Evolutionary conservation across 2,888 invertebrate species (phyloP), one percentile per base, ranked within the genome.

Genomic region (Sarcophaga subvicina): DNA sequence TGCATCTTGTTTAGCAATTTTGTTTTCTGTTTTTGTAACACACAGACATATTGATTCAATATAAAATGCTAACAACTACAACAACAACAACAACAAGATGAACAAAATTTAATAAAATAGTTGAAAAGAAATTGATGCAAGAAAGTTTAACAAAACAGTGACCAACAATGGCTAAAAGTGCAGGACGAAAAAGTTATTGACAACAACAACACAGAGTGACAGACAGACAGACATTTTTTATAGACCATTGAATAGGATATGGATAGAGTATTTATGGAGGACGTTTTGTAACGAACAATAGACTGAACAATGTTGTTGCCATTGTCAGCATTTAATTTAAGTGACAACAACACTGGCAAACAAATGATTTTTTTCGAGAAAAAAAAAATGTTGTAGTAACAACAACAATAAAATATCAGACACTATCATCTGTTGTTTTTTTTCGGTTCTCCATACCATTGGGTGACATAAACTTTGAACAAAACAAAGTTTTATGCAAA

Each of bases 311-410:
- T 76, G 45, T 66, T 20, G 47, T 47, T 76, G 77, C 37, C 37
- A 37, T 77, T 59, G 84, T 75, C 78, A 86, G 83, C 78, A 70
- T 83, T 87, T 80, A 77, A 80, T 77, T 86, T 80, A 78, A 81
- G 73, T 78, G 80, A 83, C 86, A 83, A 70, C 83, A 83, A 80
- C 25, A 37, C 37, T 37, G 37, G 10, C 37, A 37, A 37, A 37
- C 37, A 37, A 37, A 37, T 37, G 37, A 37, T 37, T 37, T 37
- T 37, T 37, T 37, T 2, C 1, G 0, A 37, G 37, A 37, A 10
- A 10, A 37, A 37, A 37, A 37, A 37, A 37, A 37, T 2, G 37
- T 37, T 10, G 37, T 37, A 2, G 10, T 37, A 8, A 37, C 37
- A 37, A 37, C 37, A 72, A 82, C 63, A 81, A 63, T 27, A 17